Conservation (phyloP, 2,797 vertebrate species). For the Pseudochirops corinnae region DNA sequence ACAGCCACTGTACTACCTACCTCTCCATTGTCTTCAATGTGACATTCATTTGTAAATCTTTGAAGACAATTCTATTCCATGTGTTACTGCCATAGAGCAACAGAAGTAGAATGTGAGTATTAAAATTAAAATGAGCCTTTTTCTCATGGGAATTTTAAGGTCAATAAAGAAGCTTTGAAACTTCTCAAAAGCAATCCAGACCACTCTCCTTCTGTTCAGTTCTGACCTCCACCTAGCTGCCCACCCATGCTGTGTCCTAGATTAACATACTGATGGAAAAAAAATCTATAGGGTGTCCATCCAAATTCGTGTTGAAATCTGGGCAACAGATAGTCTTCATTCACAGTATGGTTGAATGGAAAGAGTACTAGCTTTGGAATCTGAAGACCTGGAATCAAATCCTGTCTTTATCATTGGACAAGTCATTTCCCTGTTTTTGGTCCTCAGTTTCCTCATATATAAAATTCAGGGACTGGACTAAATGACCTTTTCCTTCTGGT, state of each 20-base stretch:
- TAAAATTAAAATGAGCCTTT: background rate
- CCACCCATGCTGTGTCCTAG: background rate
- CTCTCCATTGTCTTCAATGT: background rate
- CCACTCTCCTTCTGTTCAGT: background rate
- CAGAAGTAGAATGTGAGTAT: background rate
- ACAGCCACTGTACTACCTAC: background rate
- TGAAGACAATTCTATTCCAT: background rate
- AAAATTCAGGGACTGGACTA: background rate
- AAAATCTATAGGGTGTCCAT: background rate
- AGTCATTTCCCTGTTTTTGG: background rate
- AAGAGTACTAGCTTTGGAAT: background rate
- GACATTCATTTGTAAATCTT: background rate
- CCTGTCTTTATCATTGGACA: background rate
- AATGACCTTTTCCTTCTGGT: background rate
- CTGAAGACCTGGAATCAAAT: background rate
- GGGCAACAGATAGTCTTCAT: background rate
- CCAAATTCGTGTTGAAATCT: background rate
- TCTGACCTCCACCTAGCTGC: background rate
- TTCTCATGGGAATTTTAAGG: background rate
- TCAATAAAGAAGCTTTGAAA: background rate
- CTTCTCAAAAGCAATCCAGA: background rate
- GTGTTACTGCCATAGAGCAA: background rate
- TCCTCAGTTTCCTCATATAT: background rate
- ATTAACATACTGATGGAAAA: background rate
- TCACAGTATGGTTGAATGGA: background rate